Evolutionary conservation across 2,113 vertebrate species (phyloP), one percentile per base, ranked within the genome.

Genomic region (Colius striatus): DNA sequence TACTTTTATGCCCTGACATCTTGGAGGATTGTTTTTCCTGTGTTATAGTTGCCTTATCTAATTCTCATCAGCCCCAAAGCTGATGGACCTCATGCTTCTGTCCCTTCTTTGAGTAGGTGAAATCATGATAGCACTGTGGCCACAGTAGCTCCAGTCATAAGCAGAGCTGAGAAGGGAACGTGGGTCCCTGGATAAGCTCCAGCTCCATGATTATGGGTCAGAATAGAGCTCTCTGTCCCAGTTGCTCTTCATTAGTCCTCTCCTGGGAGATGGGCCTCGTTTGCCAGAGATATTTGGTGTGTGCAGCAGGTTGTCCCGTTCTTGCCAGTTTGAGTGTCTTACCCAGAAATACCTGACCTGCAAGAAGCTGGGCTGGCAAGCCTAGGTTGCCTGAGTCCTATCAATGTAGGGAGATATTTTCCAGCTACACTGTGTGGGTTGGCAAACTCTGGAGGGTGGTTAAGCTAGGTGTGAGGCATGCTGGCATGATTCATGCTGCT

Each of bases 401-500:
- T 41, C 1, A 0, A 19, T 80, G 12, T 13, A 53, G 1, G 1
- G 48, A 76, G 57, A 43, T 77, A 21, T 90, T 84, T 90, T 86
- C 79, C 61, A 92, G 80, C 76, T 62, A 29, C 13, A 6, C 15
- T 76, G 18, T 80, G 79, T 88, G 73, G 57, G 68, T 1, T 86
- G 82, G 51, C 25, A 94, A 57, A 20, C 48, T 78, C 57, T 54
- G 21, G 65, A 77, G 72, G 75, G 41, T 94, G 68, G 75, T 81
- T 93, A 87, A 92, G 36, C 60, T 84, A 78, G 82, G 63, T 93
- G 68, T 93, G 90, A 87, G 85, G 65, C 72, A 65, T 0, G 5
- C 67, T 71, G 62, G n/a, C 74, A 61, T 96, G 95, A 97, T 89
- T 97, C 90, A 96, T 65, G 41, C 68, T 94, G 96, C 95, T 96